Evolutionary conservation across 2,888 invertebrate genomes (phyloP), one percentile per base, ranked within the genome.

Genomic region (Drosophila helvetica): DNA sequence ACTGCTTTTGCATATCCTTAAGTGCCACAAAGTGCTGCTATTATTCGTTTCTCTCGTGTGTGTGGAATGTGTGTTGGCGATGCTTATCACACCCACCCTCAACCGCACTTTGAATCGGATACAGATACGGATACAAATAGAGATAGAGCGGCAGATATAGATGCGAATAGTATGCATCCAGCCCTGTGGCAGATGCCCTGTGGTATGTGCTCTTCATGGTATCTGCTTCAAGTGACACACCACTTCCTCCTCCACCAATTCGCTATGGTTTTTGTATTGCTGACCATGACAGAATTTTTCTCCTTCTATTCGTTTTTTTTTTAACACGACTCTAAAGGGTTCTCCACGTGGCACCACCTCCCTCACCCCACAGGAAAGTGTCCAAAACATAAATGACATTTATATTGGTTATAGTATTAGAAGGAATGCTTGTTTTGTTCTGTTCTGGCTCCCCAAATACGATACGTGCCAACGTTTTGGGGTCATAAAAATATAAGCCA

Each of bases 11-110:
- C 87, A 85, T 86, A 88, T 86, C 75, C 85, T 79, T 76, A 83
- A 84, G 81, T 87, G 87, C 81, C 77, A 86, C 88, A 88, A 86
- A 83, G 88, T 88, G 82, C 80, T 68, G 80, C 83, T 88, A 88
- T 88, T 75, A 82, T 78, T 86, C 83, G 73, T 38, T 6, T 6
- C 38, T 6, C 72, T 73, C 52, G 63, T 54, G 38, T 64, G 52
- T 46, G 52, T 75, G 78, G 77, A 77, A 58, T 68, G 60, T 68
- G 80, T 33, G 33, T 12, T 33, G 12, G 10, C 15, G 12, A 71
- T 81, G 83, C 83, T 88, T 83, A 88, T 83, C 80, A 73, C 80
- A 83, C 73, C 65, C 80, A 83, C 73, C 65, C 65, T 74, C 72
- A 38, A 48, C 65, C 55, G 38, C 64, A 38, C 53, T 53, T 38